Conservation (phyloP, 2,888 invertebrate genomes). For the Stictocephala bisonia region DNA sequence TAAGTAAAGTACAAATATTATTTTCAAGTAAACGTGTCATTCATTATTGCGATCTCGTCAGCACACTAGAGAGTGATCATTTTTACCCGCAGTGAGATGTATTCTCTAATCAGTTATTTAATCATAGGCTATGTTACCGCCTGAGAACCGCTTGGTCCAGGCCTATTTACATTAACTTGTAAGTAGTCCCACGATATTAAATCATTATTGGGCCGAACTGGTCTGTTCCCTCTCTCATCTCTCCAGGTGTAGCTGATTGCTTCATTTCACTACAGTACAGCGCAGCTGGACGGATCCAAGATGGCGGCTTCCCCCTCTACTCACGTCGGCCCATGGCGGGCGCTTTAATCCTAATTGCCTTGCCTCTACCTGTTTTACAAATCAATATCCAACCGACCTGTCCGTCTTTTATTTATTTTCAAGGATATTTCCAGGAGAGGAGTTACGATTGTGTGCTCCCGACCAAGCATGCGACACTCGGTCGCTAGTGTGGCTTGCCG, state of each 20-base stretch:
- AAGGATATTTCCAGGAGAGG: conserved; percentile 19
- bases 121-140: too few species aligned
- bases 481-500: too few species aligned
- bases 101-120: too few species aligned
- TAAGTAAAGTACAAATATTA: too few species aligned
- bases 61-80: too few species aligned
- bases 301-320: conserved; percentile 25
- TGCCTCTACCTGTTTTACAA: conserved; percentile 38
- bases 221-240: background rate
- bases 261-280: conserved; percentile 29
- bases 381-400: conserved; percentile 28
- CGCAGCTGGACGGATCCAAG: conserved; percentile 28
- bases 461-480: too few species aligned
- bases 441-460: too few species aligned
- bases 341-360: conserved; percentile 30
- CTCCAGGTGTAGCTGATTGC: conserved; percentile 31
- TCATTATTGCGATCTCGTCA: too few species aligned
- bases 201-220: conserved; percentile 26
- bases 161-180: conserved; percentile 37
- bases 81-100: too few species aligned
- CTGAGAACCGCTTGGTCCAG: too few species aligned
- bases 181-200: conserved; percentile 32
- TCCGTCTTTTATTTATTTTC: conserved; percentile 33
- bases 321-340: background rate
- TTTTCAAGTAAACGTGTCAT: too few species aligned